A percentile compares a stretch with the other conserved stretches of the same genome.
Evolutionary conservation across 2,888 invertebrate species (phyloP).

Genomic region (Drosophila nr. fundita): DNA sequence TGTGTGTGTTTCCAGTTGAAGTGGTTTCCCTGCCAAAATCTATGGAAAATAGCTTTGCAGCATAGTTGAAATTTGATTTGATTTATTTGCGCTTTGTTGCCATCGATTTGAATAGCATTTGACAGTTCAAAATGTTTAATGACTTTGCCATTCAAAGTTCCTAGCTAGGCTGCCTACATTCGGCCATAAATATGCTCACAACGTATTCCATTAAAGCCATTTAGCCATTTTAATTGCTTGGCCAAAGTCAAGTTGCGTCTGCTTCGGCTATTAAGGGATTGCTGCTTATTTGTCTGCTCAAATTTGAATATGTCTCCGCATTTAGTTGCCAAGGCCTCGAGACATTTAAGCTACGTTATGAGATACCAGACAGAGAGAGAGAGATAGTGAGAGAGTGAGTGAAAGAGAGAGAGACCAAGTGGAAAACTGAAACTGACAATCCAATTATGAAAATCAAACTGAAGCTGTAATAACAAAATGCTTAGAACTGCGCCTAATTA

Average conservation of each 20-base stretch:
- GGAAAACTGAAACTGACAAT: background rate
- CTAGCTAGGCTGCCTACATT: background rate
- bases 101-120: background rate
- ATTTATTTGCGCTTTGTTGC: background rate
- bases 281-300: background rate
- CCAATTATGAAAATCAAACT: background rate
- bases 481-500: background rate
- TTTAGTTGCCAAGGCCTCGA: background rate
- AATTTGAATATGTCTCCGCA: conserved; percentile 11
- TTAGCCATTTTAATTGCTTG: conserved; percentile 12
- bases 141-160: conserved; percentile 5
- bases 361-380: background rate
- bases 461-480: no score
- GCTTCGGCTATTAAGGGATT: conserved; percentile 16
- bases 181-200: conserved; percentile 8
- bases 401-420: background rate
- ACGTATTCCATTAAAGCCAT: background rate
- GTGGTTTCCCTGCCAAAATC: background rate
- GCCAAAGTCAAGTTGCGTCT: conserved; percentile 12
- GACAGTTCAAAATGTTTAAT: conserved; percentile 8
- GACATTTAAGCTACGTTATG: conserved; percentile 18
- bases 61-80: background rate
- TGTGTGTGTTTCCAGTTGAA: conserved; percentile 11
- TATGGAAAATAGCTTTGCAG: conserved; percentile 2
- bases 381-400: background rate